Base-by-base conservation (phyloP, 2,113 vertebrate species). In the Catharus fuscescens region DNA sequence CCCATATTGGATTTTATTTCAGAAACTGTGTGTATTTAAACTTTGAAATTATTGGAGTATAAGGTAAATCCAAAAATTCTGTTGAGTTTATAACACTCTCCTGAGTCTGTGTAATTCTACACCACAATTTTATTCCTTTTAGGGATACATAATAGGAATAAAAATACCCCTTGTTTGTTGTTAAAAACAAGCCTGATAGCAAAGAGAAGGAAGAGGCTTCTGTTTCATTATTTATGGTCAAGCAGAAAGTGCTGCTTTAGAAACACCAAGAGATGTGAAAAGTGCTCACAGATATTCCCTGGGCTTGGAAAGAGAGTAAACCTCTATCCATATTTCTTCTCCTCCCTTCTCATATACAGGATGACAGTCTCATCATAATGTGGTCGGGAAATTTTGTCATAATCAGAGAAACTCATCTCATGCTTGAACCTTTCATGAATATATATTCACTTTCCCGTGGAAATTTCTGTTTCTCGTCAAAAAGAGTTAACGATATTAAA, bases 371-470 rank as follows among this genome's bases (percentile, higher is more conserved):
- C 71, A 65, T 87, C 77, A 74, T 83, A 80, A 83, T 48, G 15
- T 88, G 83, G 70, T 60, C 15, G 32, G 42, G 48, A 91, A 91
- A 90, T 91, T 87, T 62, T 82, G 82, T 85, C 82, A 83, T 92
- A 93, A 87, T 95, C 83, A 64, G 90, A 86, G 36, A 56, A 91
- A 88, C 61, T 96, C 42, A 73, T 91, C 88, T 83, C 9, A 7
- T 66, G 65, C 60, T 91, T 38, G 72, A 86, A 92, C 44, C 20
- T 95, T 90, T 66, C 64, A 88, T 93, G 80, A 94, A 93, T 96
- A 93, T 94, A 50, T 94, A 93, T 88, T 93, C 86, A 69, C 60
- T 94, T 95, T 96, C 31, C 57, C 62, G 56, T 44, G 34, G 64
- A 91, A 96, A 65, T 79, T 93, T 94, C 89, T 96, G 54, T 42